A percentile compares a stretch with the other conserved stretches of the same genome.
These are phyloP conservation scores for Macaria liturata DNA, from an alignment of 2,888 invertebrate genomes.

Conservation along the genomic window DNA sequence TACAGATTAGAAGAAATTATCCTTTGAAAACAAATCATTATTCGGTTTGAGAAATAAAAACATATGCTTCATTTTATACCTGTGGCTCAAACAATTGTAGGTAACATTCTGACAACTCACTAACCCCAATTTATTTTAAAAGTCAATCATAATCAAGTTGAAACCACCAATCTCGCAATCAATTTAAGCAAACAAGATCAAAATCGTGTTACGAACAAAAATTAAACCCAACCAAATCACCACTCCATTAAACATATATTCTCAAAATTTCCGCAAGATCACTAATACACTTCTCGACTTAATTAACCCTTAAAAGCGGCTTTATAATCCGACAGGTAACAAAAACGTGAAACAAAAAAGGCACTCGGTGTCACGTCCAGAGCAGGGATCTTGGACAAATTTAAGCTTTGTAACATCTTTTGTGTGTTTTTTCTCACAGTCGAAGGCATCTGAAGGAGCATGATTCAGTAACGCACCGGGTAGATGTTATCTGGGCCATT, in stretches of 20 bases:
- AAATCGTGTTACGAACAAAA: slow-evolving; percentile 33
- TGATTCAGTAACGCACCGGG: slow-evolving; percentile 77
- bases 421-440: slow-evolving; percentile 81
- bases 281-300: slow-evolving; percentile 66
- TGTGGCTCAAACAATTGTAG: too few relatives aligned
- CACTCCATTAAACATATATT: slow-evolving; percentile 44
- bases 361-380: slow-evolving; percentile 75
- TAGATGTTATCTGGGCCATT: slow-evolving; percentile 77
- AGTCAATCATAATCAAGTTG: slow-evolving; percentile 23
- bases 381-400: slow-evolving; percentile 70
- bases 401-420: slow-evolving; percentile 73
- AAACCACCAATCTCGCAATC: slow-evolving; percentile 16
- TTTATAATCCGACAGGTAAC: slow-evolving; percentile 67
- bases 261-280: slow-evolving; percentile 65
- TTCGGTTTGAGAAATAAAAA: too few relatives aligned
- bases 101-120: background rate
- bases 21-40: too few relatives aligned
- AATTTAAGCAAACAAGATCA: slow-evolving; percentile 30
- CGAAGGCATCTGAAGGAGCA: slow-evolving; percentile 75
- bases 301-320: slow-evolving; percentile 75
- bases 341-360: slow-evolving; percentile 66
- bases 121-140: slow-evolving; percentile 7
- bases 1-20: too few relatives aligned
- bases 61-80: too few relatives aligned
- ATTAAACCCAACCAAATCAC: slow-evolving; percentile 42